A percentile compares a stretch with the other conserved stretches of the same genome.
Conservation (phyloP, 1,140 invertebrate genomes). For the Wasmannia auropunctata region DNA sequence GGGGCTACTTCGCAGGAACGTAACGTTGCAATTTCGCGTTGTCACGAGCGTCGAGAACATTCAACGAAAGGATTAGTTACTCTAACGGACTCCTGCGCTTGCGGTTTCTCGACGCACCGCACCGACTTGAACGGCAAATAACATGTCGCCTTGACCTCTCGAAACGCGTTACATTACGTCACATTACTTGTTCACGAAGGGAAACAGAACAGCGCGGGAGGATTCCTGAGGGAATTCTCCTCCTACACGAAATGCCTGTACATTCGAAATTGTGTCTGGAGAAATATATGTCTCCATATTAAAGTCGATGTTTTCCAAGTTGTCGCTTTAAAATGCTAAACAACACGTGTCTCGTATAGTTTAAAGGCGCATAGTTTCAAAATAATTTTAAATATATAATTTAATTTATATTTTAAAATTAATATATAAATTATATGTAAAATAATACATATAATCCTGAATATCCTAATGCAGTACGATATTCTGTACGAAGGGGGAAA, state of each 20-base stretch:
- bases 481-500: neutral
- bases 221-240: neutral
- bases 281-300: neutral
- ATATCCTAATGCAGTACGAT: neutral
- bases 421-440: too few species aligned
- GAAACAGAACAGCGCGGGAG: neutral
- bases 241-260: neutral
- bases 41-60: neutral
- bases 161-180: too few species aligned
- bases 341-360: neutral
- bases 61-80: neutral
- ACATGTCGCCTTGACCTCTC: constrained; percentile 2
- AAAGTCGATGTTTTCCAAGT: neutral
- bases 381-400: neutral
- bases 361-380: neutral
- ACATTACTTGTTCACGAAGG: constrained; percentile 28
- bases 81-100: neutral
- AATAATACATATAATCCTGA: too few species aligned
- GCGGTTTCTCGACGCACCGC: constrained; percentile 1
- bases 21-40: constrained; percentile 39
- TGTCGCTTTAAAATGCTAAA: neutral
- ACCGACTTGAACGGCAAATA: constrained; percentile 4
- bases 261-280: neutral
- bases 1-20: neutral
- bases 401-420: neutral